Conservation (phyloP, 2,113 vertebrate species). For the Pluvianellus socialis region DNA sequence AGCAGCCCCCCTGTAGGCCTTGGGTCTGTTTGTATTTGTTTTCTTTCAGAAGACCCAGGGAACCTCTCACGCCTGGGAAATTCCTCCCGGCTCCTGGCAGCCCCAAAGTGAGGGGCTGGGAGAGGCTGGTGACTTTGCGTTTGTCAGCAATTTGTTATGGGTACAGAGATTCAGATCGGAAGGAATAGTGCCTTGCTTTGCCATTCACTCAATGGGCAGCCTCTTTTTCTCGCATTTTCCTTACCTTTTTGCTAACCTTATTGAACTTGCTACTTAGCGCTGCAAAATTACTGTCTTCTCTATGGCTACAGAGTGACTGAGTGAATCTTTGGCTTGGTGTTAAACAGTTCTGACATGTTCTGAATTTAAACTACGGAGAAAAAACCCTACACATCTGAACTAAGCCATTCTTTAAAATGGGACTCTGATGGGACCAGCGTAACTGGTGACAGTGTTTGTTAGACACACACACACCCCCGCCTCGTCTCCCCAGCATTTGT, state of each 20-base stretch:
- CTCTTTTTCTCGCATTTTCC: background rate
- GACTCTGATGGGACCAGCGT: background rate
- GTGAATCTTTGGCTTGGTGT: background rate
- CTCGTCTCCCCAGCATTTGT: background rate
- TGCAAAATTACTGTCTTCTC: background rate
- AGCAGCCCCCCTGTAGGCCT: background rate
- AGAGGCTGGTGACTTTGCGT: background rate
- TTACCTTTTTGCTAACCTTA: background rate
- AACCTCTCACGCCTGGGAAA: background rate
- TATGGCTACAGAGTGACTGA: background rate
- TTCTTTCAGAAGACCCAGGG: background rate
- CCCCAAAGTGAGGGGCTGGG: background rate
- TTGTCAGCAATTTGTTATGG: background rate
- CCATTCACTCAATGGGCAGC: background rate
- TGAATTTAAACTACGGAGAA: background rate
- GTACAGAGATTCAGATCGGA: background rate
- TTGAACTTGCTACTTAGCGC: background rate
- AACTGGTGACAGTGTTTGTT: background rate
- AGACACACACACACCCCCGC: background rate
- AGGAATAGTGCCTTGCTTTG: background rate
- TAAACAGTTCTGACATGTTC: background rate
- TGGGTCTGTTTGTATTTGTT: background rate
- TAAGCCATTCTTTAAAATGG: background rate
- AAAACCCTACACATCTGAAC: background rate
- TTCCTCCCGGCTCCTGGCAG: slow-evolving; percentile 1